These are phyloP conservation scores for Oreochromis aureus DNA, from an alignment of 2,113 vertebrate species.

Conservation along the genomic window DNA sequence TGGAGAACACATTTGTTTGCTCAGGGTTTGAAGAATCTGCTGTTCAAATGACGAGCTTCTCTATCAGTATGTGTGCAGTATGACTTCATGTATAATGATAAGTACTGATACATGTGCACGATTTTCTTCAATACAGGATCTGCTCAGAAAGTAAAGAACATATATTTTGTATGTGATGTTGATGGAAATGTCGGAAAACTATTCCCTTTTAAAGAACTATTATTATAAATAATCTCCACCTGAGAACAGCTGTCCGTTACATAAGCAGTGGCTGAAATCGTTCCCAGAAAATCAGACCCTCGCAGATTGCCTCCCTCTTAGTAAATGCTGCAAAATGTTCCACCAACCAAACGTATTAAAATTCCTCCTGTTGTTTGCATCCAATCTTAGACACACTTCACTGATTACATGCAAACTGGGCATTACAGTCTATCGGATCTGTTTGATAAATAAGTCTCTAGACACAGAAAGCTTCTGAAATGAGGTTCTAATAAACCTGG, in stretches of 20 bases:
- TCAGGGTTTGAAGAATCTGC: background rate
- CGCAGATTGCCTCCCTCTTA: background rate
- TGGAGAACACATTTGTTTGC: background rate
- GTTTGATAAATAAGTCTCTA: background rate
- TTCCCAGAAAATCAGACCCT: background rate
- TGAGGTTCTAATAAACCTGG: background rate
- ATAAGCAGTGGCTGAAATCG: background rate
- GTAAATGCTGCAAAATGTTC: background rate
- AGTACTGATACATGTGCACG: background rate
- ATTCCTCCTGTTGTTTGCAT: background rate
- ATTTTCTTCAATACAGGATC: background rate
- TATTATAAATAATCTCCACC: background rate
- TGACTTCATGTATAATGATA: background rate
- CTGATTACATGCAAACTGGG: background rate
- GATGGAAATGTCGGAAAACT: background rate
- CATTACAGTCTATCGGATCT: background rate
- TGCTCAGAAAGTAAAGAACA: background rate
- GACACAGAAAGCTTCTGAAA: background rate
- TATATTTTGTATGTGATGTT: background rate
- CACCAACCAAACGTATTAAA: background rate
- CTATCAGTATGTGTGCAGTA: background rate
- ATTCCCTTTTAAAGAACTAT: background rate
- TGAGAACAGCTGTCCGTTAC: background rate
- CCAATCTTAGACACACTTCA: background rate
- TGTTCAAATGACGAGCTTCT: background rate